Base-by-base conservation (phyloP, 2,113 vertebrate species). In the Rhinogobius similis region DNA sequence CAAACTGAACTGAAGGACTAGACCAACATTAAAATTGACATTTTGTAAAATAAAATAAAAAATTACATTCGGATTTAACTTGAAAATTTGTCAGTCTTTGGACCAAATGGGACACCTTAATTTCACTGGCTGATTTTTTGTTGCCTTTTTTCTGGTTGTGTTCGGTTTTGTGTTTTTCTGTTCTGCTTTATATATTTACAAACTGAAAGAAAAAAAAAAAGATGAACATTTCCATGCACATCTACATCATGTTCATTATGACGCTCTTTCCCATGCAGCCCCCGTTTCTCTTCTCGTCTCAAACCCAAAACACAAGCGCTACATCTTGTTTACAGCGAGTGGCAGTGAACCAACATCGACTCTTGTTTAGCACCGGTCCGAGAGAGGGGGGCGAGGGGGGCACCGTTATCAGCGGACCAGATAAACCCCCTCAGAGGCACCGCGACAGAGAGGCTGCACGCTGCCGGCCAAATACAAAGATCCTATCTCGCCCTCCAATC, bases 391-490 rank as follows among this genome's bases (percentile, higher is more conserved):
- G 55, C 67, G 78, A 68, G 65, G 77, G 67, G 85, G 86, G 82
- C 88, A 88, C 83, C 76, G 86, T 93, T 94, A 93, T 93, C 92
- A 90, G 89, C 86, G 78, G 75, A 81, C 83, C 87, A 92, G 90
- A 93, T 91, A 91, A 92, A 90, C 86, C 85, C 79, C 86, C 86
- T 89, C 73, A 87, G 86, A 90, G 89, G 86, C 84, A 82, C 73
- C 43, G 68, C 78, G 87, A 91, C 89, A 87, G 84, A 87, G 87
- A 88, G 85, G 89, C 86, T 81, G 77, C 68, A 86, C 20, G 87
- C 91, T 82, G 80, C 82, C 76, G 88, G 91, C 82, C 86, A 92
- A 92, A 93, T 90, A 87, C 86, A 87, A 90, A 92, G 92, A 94
- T 93, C 76, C 70, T 93, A 93, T 93, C 92, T 84, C 71, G 79